These are phyloP conservation scores for Zaprionus tsacasi DNA, from an alignment of 1,140 invertebrate genomes.

Conservation along the genomic window DNA sequence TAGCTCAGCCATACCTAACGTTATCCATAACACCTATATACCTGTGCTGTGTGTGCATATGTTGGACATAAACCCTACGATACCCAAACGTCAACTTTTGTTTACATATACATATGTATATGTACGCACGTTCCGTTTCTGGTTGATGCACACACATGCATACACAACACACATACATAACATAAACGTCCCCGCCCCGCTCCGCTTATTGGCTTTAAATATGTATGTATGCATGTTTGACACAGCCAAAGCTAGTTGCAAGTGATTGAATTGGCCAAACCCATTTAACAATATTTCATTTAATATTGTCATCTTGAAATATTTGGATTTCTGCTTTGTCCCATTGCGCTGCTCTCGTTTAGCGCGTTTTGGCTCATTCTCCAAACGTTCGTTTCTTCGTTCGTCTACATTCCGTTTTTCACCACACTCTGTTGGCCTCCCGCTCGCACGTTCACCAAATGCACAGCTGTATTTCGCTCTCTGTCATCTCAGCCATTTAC, in stretches of 20 bases:
- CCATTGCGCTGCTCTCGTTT: slow-evolving; percentile 49
- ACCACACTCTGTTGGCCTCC: slow-evolving; percentile 36
- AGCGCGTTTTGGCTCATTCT: slow-evolving; percentile 54
- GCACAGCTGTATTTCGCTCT: slow-evolving; percentile 44
- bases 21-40: background rate
- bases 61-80: slow-evolving; percentile 6
- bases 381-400: slow-evolving; percentile 52
- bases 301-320: slow-evolving; percentile 84
- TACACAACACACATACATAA: background rate
- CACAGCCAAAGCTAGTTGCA: slow-evolving; percentile 10
- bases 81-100: slow-evolving; percentile 37
- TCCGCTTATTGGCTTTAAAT: slow-evolving; percentile 16
- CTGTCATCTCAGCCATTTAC: slow-evolving; percentile 42
- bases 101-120: slow-evolving; percentile 49
- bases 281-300: slow-evolving; percentile 65
- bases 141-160: slow-evolving; percentile 28
- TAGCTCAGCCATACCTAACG: slow-evolving; percentile 3
- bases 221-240: slow-evolving; percentile 9
- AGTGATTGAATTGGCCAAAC: slow-evolving; percentile 8
- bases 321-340: slow-evolving; percentile 55
- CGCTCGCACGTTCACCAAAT: slow-evolving; percentile 29
- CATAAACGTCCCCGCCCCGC: slow-evolving; percentile 17
- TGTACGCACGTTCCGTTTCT: slow-evolving; percentile 43
- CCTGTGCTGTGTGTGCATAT: slow-evolving; percentile 6
- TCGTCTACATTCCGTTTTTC: slow-evolving; percentile 43